Conservation (phyloP, 2,113 vertebrate species). For the Platysteira castanea region DNA sequence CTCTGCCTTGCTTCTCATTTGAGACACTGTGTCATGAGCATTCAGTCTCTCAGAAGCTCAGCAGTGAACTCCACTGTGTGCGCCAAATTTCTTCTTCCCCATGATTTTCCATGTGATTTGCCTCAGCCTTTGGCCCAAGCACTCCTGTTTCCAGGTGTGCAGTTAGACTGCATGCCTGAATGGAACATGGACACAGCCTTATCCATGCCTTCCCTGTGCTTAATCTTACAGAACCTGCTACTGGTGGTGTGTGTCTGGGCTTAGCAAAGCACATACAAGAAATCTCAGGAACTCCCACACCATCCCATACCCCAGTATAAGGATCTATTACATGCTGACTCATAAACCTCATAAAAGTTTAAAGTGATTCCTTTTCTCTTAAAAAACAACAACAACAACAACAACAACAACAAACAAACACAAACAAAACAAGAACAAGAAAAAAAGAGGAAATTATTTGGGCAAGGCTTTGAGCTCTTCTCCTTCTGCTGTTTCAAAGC, state of each 20-base stretch:
- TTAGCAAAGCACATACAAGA: background rate
- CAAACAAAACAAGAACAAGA: too few species aligned
- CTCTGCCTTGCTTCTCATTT: background rate
- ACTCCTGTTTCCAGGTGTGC: background rate
- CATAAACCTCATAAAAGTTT: background rate
- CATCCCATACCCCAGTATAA: background rate
- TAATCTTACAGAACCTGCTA: background rate
- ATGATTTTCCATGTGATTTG: background rate
- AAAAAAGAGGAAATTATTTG: background rate
- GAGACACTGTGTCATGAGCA: background rate
- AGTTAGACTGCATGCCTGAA: background rate
- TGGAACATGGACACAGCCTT: background rate
- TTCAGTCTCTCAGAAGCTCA: background rate
- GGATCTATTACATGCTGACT: background rate
- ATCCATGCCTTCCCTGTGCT: background rate
- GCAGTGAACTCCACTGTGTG: background rate
- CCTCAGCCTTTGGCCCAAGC: background rate
- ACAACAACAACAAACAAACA: too few species aligned
- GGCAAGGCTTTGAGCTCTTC: background rate
- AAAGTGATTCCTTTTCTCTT: background rate
- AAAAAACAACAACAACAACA: too few species aligned
- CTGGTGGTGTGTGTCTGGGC: fast-evolving
- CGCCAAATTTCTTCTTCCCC: background rate
- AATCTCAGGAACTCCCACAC: background rate
- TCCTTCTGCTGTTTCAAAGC: background rate